A percentile compares a stretch with the other conserved stretches of the same genome.
These are phyloP conservation scores for Xenopus borealis DNA, from an alignment of 2,113 vertebrate species.

Conservation along the genomic window DNA sequence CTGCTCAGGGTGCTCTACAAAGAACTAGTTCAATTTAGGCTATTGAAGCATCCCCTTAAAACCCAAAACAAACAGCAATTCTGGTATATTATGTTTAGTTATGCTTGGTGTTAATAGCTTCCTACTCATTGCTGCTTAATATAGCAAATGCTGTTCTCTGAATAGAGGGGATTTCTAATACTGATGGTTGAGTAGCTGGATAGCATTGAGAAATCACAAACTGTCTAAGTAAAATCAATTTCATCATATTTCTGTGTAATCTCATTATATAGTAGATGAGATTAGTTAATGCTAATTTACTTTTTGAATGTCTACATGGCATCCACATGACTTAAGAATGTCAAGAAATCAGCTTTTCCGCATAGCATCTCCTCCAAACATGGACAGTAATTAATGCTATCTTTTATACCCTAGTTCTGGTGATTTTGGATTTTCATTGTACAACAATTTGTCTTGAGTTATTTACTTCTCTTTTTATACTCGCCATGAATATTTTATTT, in stretches of 20 bases:
- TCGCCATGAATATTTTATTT: slow-evolving; percentile 62
- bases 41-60: slow-evolving; percentile 23
- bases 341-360: not conserved
- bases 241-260: not conserved
- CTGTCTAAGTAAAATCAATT: not conserved
- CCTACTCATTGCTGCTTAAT: slow-evolving; percentile 15
- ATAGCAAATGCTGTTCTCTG: slow-evolving; percentile 6
- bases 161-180: not conserved
- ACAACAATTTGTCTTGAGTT: slow-evolving; percentile 63
- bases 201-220: not conserved
- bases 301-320: not conserved
- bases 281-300: not conserved
- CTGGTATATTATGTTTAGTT: slow-evolving; percentile 25
- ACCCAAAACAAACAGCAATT: slow-evolving; percentile 8
- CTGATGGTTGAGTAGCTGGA: not conserved
- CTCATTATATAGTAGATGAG: not conserved
- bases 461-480: slow-evolving; percentile 68
- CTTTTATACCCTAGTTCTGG: slow-evolving; percentile 45
- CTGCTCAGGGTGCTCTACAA: slow-evolving; percentile 7
- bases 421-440: slow-evolving; percentile 51
- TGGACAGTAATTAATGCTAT: not conserved
- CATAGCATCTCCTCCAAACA: not conserved
- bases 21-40: not conserved
- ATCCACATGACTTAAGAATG: not conserved
- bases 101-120: slow-evolving; percentile 21